phyloP scores from a whole-genome alignment of 1,140 invertebrate species.

The Leptinotarsa defecta region DNA sequence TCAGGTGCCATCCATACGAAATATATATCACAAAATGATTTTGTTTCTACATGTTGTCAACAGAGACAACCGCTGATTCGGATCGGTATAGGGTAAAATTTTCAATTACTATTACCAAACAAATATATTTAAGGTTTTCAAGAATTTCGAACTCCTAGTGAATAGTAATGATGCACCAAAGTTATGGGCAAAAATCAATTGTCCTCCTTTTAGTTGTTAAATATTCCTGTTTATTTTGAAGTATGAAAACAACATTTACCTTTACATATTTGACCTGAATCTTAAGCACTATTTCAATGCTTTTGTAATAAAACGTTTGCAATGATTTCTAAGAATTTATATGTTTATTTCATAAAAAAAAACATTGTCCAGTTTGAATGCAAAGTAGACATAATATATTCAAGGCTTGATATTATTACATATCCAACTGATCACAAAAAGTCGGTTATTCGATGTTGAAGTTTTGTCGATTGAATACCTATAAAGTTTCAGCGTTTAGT shows the following conservation, averaged over 20 bases:
- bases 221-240: no score
- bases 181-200: no score
- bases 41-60: background rate
- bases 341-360: background rate
- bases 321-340: conserved; percentile 4
- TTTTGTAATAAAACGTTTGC: conserved; percentile 9
- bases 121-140: no score
- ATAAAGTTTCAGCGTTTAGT: background rate
- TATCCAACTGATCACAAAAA: no score
- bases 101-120: no score
- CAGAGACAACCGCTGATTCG: background rate
- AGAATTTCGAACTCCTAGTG: no score
- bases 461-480: no score
- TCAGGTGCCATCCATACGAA: conserved; percentile 19
- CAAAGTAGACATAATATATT: background rate
- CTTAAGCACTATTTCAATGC: conserved; percentile 2
- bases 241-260: background rate
- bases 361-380: background rate
- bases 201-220: no score
- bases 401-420: background rate
- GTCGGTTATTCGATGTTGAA: no score
- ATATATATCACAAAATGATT: conserved; percentile 10
- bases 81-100: no score
- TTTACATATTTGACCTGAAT: background rate
- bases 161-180: no score